phyloP scores from a whole-genome alignment of 30 jellyfish, hydroid and myxozoan genomes.

The Hydractinia symbiolongicarpus region DNA sequence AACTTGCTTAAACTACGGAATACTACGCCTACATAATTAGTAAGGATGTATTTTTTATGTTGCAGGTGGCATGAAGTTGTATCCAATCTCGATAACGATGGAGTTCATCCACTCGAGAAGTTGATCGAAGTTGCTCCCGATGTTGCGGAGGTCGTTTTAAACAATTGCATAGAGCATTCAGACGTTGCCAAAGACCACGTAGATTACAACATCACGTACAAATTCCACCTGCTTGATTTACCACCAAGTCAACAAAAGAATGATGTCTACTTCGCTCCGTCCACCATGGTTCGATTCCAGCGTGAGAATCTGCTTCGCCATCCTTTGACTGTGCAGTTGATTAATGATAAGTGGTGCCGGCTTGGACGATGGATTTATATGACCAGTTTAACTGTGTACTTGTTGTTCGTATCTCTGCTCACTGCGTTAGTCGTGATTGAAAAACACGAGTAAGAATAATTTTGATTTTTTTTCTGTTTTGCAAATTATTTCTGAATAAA shows the following conservation, averaged over 20 bases:
- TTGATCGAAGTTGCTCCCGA: slow-evolving; percentile 73
- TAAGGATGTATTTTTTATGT: not conserved
- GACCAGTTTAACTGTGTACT: slow-evolving; percentile 35
- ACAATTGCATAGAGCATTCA: slow-evolving; percentile 57
- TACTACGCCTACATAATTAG: no score
- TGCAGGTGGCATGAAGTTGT: slow-evolving; percentile 82
- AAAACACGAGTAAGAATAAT: slow-evolving; percentile 46
- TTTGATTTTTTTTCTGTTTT: not conserved
- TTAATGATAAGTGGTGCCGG: slow-evolving; percentile 66
- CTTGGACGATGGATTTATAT: slow-evolving; percentile 66
- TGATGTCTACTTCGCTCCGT: slow-evolving; percentile 46
- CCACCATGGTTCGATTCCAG: slow-evolving; percentile 49
- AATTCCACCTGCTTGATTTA: slow-evolving; percentile 55
- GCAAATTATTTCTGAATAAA: not conserved
- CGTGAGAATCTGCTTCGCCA: slow-evolving; percentile 71
- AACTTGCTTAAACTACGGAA: no score
- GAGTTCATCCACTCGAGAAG: slow-evolving; percentile 64
- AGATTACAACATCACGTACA: slow-evolving; percentile 55
- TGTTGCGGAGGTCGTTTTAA: slow-evolving; percentile 71
- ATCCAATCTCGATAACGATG: slow-evolving; percentile 40
- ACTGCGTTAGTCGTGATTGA: slow-evolving; percentile 74
- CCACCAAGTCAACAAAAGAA: slow-evolving; percentile 21
- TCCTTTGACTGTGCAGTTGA: slow-evolving; percentile 54
- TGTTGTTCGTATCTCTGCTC: slow-evolving; percentile 65
- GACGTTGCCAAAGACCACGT: slow-evolving; percentile 35